phyloP scores from a whole-genome alignment of 2,113 vertebrate species.

The Neodontobutis hainanensis region DNA sequence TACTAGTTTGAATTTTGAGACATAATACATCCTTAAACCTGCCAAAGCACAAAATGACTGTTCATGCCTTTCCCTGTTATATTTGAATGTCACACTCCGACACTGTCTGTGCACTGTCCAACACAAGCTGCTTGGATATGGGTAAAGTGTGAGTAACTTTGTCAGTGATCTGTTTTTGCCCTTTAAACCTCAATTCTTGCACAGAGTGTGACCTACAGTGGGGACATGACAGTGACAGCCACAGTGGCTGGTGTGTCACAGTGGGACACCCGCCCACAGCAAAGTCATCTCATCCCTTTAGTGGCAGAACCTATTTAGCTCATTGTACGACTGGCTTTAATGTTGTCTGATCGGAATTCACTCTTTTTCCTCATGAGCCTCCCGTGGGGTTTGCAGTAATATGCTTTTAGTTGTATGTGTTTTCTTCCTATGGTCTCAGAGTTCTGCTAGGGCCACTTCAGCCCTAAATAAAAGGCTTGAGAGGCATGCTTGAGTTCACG shows the following conservation, averaged over 20 bases:
- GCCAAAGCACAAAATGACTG: slow-evolving; percentile 8
- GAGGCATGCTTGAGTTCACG: too few species aligned
- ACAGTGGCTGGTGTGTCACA: slow-evolving; percentile 39
- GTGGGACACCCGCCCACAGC: slow-evolving; percentile 17
- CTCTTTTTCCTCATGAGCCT: not conserved
- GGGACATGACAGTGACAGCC: slow-evolving; percentile 40
- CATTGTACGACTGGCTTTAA: not conserved
- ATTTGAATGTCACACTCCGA: slow-evolving; percentile 10
- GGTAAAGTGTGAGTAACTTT: slow-evolving; percentile 51
- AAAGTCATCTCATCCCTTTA: slow-evolving; percentile 25
- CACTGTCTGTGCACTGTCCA: slow-evolving; percentile 5
- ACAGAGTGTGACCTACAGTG: slow-evolving; percentile 42
- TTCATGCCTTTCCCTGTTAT: not conserved
- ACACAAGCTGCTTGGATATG: slow-evolving; percentile 26
- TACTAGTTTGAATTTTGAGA: slow-evolving; percentile 46
- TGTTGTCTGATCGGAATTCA: slow-evolving; percentile 1
- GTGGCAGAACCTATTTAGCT: slow-evolving; percentile 1
- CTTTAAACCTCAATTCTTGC: slow-evolving; percentile 47
- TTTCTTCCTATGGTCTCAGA: too few species aligned
- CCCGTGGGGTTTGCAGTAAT: not conserved
- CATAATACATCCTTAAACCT: slow-evolving; percentile 31
- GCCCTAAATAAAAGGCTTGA: too few species aligned
- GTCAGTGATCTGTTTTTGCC: slow-evolving; percentile 56
- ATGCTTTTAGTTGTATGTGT: not conserved
- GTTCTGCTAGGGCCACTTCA: too few species aligned